A percentile compares a stretch with the other conserved stretches of the same genome.
These are phyloP conservation scores for Campoplex capitator DNA, from an alignment of 2,888 invertebrate species.

Conservation along the genomic window DNA sequence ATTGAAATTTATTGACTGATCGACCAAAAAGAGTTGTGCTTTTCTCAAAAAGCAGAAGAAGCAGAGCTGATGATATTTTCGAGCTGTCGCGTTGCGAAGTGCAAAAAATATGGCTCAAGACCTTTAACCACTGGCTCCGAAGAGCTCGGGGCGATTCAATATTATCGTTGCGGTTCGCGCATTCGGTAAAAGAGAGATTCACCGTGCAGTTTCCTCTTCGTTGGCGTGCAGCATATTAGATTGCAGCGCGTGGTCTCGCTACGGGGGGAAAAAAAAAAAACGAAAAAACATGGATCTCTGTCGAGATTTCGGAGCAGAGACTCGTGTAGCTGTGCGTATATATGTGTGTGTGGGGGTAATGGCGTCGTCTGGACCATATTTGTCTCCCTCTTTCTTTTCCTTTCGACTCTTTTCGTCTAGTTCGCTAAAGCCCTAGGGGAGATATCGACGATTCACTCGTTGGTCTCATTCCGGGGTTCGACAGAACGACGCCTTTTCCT, in stretches of 20 bases:
- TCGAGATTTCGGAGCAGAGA: conserved; percentile 30
- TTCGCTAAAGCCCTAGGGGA: conserved; percentile 27
- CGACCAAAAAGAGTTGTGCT: too few species aligned
- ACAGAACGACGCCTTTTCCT: neutral
- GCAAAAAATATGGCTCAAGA: neutral
- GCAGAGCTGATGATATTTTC: neutral
- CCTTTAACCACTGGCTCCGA: conserved; percentile 16
- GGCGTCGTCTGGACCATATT: conserved; percentile 48
- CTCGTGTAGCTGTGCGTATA: conserved; percentile 6
- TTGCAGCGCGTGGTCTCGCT: conserved; percentile 42
- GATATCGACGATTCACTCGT: conserved; percentile 17
- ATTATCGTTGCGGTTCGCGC: conserved; percentile 41
- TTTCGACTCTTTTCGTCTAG: conserved; percentile 31
- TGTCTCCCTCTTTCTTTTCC: conserved; percentile 14
- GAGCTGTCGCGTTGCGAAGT: neutral
- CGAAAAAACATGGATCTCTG: conserved; percentile 6
- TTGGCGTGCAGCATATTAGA: conserved; percentile 41
- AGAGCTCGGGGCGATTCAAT: conserved; percentile 45
- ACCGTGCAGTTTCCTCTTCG: conserved; percentile 13
- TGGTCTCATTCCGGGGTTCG: neutral
- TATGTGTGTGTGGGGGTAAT: neutral
- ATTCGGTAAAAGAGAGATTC: conserved; percentile 38
- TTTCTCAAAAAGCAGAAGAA: neutral
- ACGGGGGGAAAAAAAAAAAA: neutral
- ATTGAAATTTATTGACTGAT: neutral